Percentiles rank a stretch among this genome's conserved stretches.
Conservation (phyloP, 1,140 invertebrate species). For the Octopus sinensis region DNA sequence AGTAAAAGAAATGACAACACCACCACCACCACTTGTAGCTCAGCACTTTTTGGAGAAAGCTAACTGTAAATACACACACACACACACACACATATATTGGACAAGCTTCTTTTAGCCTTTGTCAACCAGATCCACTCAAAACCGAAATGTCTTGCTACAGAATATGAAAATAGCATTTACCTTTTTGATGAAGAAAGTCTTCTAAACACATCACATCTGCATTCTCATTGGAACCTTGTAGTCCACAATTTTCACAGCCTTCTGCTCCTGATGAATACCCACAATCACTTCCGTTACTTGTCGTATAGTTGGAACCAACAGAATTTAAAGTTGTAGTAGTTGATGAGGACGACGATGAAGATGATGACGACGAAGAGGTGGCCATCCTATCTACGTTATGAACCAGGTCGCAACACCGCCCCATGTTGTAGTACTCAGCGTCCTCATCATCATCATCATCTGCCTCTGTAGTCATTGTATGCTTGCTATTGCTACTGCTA, state of each 20-base stretch:
- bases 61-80: too few species aligned
- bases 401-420: background rate
- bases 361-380: background rate
- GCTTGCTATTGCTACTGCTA: background rate
- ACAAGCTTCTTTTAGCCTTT: too few species aligned
- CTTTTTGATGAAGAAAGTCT: conserved; percentile 40
- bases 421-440: background rate
- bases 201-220: conserved; percentile 47
- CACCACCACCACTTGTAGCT: too few species aligned
- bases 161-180: conserved; percentile 21
- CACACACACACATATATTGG: too few species aligned
- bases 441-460: background rate
- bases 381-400: background rate
- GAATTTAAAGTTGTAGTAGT: conserved; percentile 1
- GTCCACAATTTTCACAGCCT: conserved; percentile 51
- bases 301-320: background rate
- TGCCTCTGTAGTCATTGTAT: background rate
- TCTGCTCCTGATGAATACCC: conserved; percentile 52
- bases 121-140: too few species aligned
- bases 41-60: too few species aligned
- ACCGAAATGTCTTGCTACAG: too few species aligned
- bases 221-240: conserved; percentile 51
- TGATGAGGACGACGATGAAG: conserved; percentile 2
- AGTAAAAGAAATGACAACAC: too few species aligned
- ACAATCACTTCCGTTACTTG: conserved; percentile 37